Percentiles rank a stretch among this genome's conserved stretches.
Evolutionary conservation across 2,888 invertebrate species (phyloP).

Genomic region (Merodon equestris): DNA sequence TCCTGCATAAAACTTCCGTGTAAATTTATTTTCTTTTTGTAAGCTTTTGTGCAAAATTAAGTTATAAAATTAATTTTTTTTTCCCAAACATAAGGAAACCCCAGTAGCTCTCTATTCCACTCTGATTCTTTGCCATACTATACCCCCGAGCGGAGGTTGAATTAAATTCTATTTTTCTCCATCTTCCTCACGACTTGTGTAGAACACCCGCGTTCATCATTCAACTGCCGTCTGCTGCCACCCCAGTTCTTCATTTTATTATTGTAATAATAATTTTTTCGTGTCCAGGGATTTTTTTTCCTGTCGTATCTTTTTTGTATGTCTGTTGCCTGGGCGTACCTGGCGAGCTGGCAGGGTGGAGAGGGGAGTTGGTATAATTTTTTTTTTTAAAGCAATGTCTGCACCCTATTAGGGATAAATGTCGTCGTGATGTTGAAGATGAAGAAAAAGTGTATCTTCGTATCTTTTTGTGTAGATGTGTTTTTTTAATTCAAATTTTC

Average conservation of each 20-base stretch:
- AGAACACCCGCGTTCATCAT: slow-evolving; percentile 21
- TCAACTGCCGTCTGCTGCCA: slow-evolving; percentile 4
- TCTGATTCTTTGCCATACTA: slow-evolving; percentile 1
- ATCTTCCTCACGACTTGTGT: background rate
- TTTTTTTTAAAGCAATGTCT: slow-evolving; percentile 20
- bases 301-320: slow-evolving; percentile 17
- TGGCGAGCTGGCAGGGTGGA: background rate
- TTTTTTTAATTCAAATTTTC: slow-evolving; percentile 4
- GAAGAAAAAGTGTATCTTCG: slow-evolving; percentile 22
- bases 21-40: background rate
- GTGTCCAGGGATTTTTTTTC: slow-evolving; percentile 35
- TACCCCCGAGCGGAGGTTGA: background rate
- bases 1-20: background rate
- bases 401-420: slow-evolving; percentile 40
- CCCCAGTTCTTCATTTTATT: slow-evolving; percentile 30
- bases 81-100: slow-evolving; percentile 2
- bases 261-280: slow-evolving; percentile 49
- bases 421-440: slow-evolving; percentile 26
- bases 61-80: slow-evolving; percentile 16
- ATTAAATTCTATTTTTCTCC: slow-evolving; percentile 6
- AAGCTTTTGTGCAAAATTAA: slow-evolving; percentile 5
- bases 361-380: slow-evolving; percentile 17
- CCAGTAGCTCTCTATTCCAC: background rate
- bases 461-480: slow-evolving; percentile 3
- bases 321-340: slow-evolving; percentile 30